Evolutionary conservation across 2,113 vertebrate genomes (phyloP).

Genomic region (Apteryx owenii): DNA sequence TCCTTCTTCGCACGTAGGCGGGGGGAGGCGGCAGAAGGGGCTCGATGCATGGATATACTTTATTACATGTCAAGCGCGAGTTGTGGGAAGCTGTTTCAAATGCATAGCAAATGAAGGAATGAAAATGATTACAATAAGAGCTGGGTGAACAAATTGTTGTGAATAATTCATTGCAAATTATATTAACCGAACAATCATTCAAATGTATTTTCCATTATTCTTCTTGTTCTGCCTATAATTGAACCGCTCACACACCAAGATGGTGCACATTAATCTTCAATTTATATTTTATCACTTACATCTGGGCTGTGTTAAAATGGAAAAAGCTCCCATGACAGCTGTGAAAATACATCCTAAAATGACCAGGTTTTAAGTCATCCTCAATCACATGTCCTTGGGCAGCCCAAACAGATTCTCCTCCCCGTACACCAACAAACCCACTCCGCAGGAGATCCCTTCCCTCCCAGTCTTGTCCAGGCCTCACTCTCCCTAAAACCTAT

Average conservation of each 20-base stretch:
- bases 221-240: slow-evolving; percentile 47
- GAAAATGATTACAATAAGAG: slow-evolving; percentile 39
- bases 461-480: background rate
- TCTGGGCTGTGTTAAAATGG: slow-evolving; percentile 38
- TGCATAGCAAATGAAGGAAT: background rate
- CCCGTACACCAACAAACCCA: background rate
- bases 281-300: slow-evolving; percentile 50
- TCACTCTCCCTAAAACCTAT: background rate
- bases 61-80: background rate
- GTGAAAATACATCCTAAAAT: slow-evolving; percentile 34
- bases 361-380: background rate
- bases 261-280: slow-evolving; percentile 29
- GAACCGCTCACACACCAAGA: background rate
- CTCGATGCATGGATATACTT: background rate
- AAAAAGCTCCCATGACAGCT: slow-evolving; percentile 38
- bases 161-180: slow-evolving; percentile 68
- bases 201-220: slow-evolving; percentile 58
- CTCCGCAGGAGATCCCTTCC: background rate
- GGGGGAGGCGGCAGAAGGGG: slow-evolving; percentile 23
- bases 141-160: slow-evolving; percentile 48
- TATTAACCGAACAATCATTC: slow-evolving; percentile 54
- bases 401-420: background rate
- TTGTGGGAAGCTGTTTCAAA: slow-evolving; percentile 32
- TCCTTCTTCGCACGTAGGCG: background rate
- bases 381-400: background rate